phyloP scores from a whole-genome alignment of 2,113 vertebrate species.

The Cardinalis cardinalis region DNA sequence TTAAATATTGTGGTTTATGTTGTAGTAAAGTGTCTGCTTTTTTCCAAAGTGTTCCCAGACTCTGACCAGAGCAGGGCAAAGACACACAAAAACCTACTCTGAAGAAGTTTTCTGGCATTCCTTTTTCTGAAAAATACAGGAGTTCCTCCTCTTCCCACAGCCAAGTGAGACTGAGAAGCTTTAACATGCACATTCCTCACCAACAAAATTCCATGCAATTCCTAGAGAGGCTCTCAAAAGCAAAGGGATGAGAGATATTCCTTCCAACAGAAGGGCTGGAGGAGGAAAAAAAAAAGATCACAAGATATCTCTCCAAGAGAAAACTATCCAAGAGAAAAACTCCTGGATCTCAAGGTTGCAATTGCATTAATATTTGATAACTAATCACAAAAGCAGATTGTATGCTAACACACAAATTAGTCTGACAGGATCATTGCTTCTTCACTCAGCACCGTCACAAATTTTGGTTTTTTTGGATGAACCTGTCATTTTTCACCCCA shows the following conservation, averaged over 20 bases:
- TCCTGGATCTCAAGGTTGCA: background rate
- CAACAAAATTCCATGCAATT: background rate
- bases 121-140: background rate
- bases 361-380: background rate
- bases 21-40: background rate
- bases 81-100: background rate
- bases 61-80: background rate
- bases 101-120: background rate
- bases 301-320: background rate
- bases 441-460: background rate
- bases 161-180: background rate
- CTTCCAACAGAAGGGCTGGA: background rate
- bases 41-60: background rate
- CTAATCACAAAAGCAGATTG: background rate
- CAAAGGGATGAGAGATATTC: background rate
- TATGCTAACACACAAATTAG: background rate
- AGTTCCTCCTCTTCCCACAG: background rate
- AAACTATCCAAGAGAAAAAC: background rate
- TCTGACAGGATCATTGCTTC: fast-evolving
- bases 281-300: background rate
- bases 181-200: background rate
- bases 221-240: background rate
- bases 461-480: fast-evolving
- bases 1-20: fast-evolving
- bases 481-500: background rate